Base-by-base conservation (phyloP, 2,113 vertebrate genomes). In the Oryzias melastigma region DNA sequence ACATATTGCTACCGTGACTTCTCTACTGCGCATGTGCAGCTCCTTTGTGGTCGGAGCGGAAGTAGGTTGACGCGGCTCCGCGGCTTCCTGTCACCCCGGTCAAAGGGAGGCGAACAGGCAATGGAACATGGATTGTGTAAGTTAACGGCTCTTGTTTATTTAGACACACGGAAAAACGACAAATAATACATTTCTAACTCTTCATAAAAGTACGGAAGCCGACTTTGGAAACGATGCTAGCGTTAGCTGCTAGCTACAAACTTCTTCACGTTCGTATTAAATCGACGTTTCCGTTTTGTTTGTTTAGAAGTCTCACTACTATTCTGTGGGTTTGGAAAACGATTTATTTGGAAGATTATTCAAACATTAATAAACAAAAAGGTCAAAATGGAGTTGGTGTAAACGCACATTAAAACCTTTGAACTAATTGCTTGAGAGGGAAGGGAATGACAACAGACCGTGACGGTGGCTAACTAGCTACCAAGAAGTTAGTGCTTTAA, bases 71-170 rank as follows among this genome's bases (percentile, higher is more conserved):
- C 3, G 53, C 7, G 41, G 17, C 12, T 68, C 18, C 25, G 41
- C 20, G 51, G 41, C 43, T 44, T 35, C 52, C 29, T 41, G 25
- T 25, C 27, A 18, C 5, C 27, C 68, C 47, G 43, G 63, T 25
- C 17, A 24, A n/a, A 66, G 52, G 27, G 51, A 58, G 50, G 44
- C 2, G 22, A 53, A 5, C 68, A 5, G 42, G 64, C 72, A 45
- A 75, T 84, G 79, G 77, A 67, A 75, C 1, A 91, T 89, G 88
- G 90, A 91, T 61, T 89, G 88, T 87, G 90, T 91, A 72, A 89
- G 90, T 86, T 48, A 47, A n/a, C 24, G 1, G 24, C 5, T 7
- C 46, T 22, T 5, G 53, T 14, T 42, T 29, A 0, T 0, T 1
- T 25, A 14, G 2, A 22, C 3, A 5, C 5, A 0, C 3, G 25